phyloP scores from a whole-genome alignment of 2,113 vertebrate species.

The Otocyon megalotis region DNA sequence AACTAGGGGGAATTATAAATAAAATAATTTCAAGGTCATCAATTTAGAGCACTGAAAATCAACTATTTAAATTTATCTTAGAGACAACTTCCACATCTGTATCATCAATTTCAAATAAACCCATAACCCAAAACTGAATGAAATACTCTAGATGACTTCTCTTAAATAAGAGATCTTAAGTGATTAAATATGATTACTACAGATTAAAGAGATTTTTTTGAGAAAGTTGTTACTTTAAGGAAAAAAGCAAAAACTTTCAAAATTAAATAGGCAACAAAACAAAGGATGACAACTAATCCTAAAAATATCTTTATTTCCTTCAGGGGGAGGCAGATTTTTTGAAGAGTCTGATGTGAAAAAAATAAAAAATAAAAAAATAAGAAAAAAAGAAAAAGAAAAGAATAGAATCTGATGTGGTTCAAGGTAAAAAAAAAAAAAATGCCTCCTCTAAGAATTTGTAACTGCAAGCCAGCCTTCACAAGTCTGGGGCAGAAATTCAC shows the following conservation, averaged over 20 bases:
- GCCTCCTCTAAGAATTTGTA: background rate
- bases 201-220: background rate
- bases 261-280: background rate
- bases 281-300: conserved; percentile 21
- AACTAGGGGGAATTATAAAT: background rate
- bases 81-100: background rate
- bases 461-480: background rate
- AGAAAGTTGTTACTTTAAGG: conserved; percentile 9
- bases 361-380: background rate
- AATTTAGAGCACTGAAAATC: conserved; percentile 14
- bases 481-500: background rate
- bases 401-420: background rate
- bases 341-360: background rate
- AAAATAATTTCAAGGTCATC: background rate
- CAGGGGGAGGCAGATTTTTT: background rate
- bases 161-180: background rate
- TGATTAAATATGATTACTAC: background rate
- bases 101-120: background rate
- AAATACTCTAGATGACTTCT: conserved; percentile 30
- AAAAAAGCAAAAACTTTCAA: background rate
- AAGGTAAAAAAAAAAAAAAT: conserved; percentile 18
- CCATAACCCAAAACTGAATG: background rate
- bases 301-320: background rate
- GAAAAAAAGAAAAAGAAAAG: too few relatives aligned
- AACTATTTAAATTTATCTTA: conserved; percentile 14